Conservation (phyloP, 2,797 vertebrate species). For the Podarcis siculus region DNA sequence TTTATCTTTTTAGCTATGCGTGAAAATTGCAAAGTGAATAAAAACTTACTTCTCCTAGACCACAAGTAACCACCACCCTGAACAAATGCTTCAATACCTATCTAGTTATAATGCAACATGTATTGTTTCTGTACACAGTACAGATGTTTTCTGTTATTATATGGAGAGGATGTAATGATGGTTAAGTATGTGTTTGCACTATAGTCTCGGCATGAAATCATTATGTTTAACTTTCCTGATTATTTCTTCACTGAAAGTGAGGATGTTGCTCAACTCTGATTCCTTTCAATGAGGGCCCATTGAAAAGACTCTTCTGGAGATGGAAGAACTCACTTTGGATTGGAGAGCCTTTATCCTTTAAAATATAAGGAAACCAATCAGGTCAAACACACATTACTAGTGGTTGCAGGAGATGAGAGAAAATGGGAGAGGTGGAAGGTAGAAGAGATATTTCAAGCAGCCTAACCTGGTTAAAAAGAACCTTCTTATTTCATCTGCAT, state of each 20-base stretch:
- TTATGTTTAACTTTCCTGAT: slow-evolving; percentile 72
- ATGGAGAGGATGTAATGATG: slow-evolving; percentile 74
- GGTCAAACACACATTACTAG: background rate
- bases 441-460: background rate
- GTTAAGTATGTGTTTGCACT: slow-evolving; percentile 74
- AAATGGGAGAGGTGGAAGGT: background rate
- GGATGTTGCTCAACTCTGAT: slow-evolving; percentile 53
- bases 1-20: slow-evolving; percentile 67
- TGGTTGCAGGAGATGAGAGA: background rate
- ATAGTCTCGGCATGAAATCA: slow-evolving; percentile 71
- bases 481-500: background rate
- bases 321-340: slow-evolving; percentile 36
- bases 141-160: slow-evolving; percentile 76
- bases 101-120: slow-evolving; percentile 72
- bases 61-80: slow-evolving; percentile 71
- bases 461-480: background rate
- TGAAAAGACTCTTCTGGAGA: slow-evolving; percentile 26
- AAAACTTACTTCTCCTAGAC: slow-evolving; percentile 70
- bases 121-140: slow-evolving; percentile 72
- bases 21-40: slow-evolving; percentile 38
- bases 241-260: slow-evolving; percentile 60
- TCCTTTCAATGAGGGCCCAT: slow-evolving; percentile 35
- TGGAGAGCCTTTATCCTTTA: background rate
- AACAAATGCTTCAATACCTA: slow-evolving; percentile 73
- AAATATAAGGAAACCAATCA: slow-evolving; percentile 26